Evolutionary conservation across 92 coral and sea anemone genomes (phyloP), one percentile per base, ranked within the genome.

Genomic region (Heliopora coerulea): DNA sequence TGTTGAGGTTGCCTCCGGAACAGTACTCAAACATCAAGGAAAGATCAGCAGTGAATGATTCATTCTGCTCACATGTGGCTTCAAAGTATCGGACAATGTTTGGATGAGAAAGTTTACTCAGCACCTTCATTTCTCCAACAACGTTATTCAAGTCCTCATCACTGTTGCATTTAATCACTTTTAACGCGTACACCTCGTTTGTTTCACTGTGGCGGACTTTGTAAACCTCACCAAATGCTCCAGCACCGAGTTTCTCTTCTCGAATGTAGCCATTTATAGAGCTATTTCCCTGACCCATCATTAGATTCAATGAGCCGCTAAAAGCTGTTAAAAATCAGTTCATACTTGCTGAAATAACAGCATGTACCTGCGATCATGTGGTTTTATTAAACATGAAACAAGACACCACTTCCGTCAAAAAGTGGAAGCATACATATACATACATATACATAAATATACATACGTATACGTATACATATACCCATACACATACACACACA

Each of bases 191-290:
- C 15, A 70, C 57, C 17, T 62, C 66, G 34, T 72, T 52, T 35
- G 56, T 77, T 8, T 59, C 63, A 30, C 73, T 62, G 44, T 67
- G 59, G 62, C 20, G 41, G 0, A 84, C 96, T 65, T 76, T 62
- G 62, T 75, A 89, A 13, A 89, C 96, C 26, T 44, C 79, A 1
- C 96, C 91, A 49, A 89, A 89, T 12, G 88, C 86, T 54, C 96
- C 96, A 28, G 61, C 32, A 28, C 88, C 96, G 29, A 86, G 83
- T 21, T 41, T 61, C 33, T 26, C 54, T 49, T 25, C 32, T 44
- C 48, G 33, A 7, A 14, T 2, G 41, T 67, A 67, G 1, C 10
- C 8, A 44, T 46, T n/a, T 14, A 21, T 59, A 48, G n/a, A 44
- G 58, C 25, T 46, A 44, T 2, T 48, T 44, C 25, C 15, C n/a